Evolutionary conservation across 2,888 invertebrate genomes (phyloP), one percentile per base, ranked within the genome.

Genomic region (Venusia cambrica): DNA sequence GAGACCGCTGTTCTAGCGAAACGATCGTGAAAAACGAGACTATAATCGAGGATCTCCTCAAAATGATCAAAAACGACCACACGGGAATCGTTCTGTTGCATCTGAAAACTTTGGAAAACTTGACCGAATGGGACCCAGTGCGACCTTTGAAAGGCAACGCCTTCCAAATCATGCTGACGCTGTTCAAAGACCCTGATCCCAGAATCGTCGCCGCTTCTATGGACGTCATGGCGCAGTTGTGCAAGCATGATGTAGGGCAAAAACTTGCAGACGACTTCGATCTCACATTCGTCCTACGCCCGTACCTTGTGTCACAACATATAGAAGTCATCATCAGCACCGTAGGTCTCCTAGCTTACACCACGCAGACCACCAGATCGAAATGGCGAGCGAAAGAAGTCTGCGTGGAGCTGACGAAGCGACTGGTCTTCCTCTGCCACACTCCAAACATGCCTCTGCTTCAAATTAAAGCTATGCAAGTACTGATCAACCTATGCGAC

Each of bases 341-440:
- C 0, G 59, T 68, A 0, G 73, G 71, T 3, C 51, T 84, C 0
- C 66, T 87, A 69, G 41, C 43, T 3, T 77, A 69, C 16, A 76
- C 77, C 0, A 85, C 87, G 0, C 14, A 75, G 8, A 85, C 84
- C 0, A 75, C 73, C 0, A 58, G 71, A 0, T 77, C 85, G 0
- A 78, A 84, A 51, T 85, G 85, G 85, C 71, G 83, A 0, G 75
- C 73, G 0, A 83, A 78, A 25, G 81, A 85, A 39, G 56, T 49
- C 9, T 55, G 60, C 17, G 38, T 34, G 3, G 69, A 72, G 1
- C 35, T 85, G 1, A 72, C 74, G 0, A 69, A 56, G 15, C 54
- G 54, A 1, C 48, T 87, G 1, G 65, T 79, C 0, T 13, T 38
- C 0, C 51, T 84, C 2, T 70, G 70, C 20, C 40, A 56, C 1